These are phyloP conservation scores for Silurus meridionalis DNA, from an alignment of 2,113 vertebrate genomes.

Conservation along the genomic window DNA sequence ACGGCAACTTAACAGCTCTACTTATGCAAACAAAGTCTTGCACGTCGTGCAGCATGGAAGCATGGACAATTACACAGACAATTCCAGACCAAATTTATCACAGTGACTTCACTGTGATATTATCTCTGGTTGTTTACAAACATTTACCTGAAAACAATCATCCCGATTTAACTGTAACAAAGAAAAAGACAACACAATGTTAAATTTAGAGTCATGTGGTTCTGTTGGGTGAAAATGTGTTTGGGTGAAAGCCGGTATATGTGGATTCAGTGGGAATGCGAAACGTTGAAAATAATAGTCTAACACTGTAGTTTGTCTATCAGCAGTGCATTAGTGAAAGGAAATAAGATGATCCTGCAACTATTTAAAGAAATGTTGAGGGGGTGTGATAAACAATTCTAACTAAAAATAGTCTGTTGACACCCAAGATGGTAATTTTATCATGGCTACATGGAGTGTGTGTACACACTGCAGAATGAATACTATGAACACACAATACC, in stretches of 20 bases:
- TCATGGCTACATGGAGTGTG: background rate
- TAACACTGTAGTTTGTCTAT: background rate
- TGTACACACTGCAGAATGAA: slow-evolving; percentile 8
- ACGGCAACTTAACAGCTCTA: slow-evolving; percentile 19
- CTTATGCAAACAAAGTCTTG: slow-evolving; percentile 33
- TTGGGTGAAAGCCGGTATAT: slow-evolving; percentile 34
- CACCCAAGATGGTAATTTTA: slow-evolving; percentile 4
- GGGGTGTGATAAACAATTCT: slow-evolving; percentile 22
- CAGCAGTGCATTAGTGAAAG: background rate
- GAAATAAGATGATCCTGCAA: slow-evolving; percentile 18
- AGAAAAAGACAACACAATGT: background rate
- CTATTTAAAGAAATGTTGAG: slow-evolving; percentile 30
- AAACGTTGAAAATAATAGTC: background rate
- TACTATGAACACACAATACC: slow-evolving; percentile 23
- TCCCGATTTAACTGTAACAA: slow-evolving; percentile 17
- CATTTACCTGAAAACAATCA: slow-evolving; percentile 25
- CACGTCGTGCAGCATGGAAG: slow-evolving; percentile 17
- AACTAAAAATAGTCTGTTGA: slow-evolving; percentile 34
- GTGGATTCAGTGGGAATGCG: background rate
- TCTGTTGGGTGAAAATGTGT: slow-evolving; percentile 35
- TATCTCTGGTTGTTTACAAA: slow-evolving; percentile 24
- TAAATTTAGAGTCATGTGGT: slow-evolving; percentile 24
- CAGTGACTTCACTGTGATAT: background rate
- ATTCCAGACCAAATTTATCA: slow-evolving; percentile 24
- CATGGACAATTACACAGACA: slow-evolving; percentile 19